Base-by-base conservation (phyloP, 2,797 vertebrate genomes). In the Ispidina picta region DNA sequence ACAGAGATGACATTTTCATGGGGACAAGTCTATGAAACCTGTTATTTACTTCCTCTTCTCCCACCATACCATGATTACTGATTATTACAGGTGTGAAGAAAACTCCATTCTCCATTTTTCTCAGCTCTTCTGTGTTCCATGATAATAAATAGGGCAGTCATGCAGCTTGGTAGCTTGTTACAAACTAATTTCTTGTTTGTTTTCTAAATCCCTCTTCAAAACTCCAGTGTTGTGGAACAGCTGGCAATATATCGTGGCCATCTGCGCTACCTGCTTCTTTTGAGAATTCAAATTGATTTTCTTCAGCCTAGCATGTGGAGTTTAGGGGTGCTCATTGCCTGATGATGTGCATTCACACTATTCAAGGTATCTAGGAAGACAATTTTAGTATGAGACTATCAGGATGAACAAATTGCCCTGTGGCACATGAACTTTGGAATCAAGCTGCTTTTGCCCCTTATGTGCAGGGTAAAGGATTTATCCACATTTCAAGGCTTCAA, bases 231-330 rank as follows among this genome's bases (percentile, higher is more conserved):
- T 68, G 28, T 15, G 8, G 46, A 87, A 77, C 75, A 94, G 84
- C 72, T 89, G 66, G 66, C 25, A 63, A 63, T 44, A 85, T 17
- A 65, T 8, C 75, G 68, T 44, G 55, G 35, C 43, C 78, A 84
- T 76, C 88, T 91, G 64, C 21, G 68, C 19, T 31, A 59, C 43
- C 52, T 90, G 64, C 26, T 68, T 59, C 86, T 89, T 78, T 81
- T 59, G 73, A 75, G 48, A 91, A 56, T 48, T 83, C 39, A 77
- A 58, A 69, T 16, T 85, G 15, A 74, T 89, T 92, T 93, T 68
- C 69, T 64, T 59, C 14, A 48, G 48, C 46, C 48, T 69, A 64
- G 12, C 43, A 44, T 15, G 52, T 13, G 44, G 46, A 93, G 72
- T 86, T 90, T 35, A 58, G 55, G 78, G 41, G 35, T 89, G 69